phyloP scores from a whole-genome alignment of 2,797 vertebrate genomes.

The Otus scops region DNA sequence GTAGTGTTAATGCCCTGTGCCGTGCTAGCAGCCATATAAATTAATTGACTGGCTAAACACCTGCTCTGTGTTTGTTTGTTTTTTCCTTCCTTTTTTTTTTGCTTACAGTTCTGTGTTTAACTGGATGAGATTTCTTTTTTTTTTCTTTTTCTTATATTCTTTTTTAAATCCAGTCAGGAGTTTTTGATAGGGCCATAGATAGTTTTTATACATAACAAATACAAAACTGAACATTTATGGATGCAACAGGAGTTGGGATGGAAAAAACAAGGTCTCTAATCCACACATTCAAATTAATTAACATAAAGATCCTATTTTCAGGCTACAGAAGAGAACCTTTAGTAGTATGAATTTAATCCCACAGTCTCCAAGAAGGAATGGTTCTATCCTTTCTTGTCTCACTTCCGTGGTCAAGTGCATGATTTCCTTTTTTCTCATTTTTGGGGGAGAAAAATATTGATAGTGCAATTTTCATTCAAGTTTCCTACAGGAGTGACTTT shows the following conservation, averaged over 20 bases:
- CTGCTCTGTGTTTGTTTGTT: constrained; percentile 9
- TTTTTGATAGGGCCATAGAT: background rate
- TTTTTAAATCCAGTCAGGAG: background rate
- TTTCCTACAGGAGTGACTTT: background rate
- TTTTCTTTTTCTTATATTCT: background rate
- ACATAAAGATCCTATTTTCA: background rate
- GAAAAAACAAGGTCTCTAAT: background rate
- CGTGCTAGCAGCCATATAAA: background rate
- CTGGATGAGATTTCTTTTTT: background rate
- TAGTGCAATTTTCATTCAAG: background rate
- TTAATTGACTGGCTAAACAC: constrained; percentile 50
- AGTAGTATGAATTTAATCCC: background rate
- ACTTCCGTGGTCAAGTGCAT: background rate
- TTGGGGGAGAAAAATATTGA: background rate
- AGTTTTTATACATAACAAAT: background rate
- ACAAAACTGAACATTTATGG: background rate
- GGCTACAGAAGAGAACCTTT: background rate
- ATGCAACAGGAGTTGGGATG: background rate
- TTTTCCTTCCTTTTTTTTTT: background rate
- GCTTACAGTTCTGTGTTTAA: background rate
- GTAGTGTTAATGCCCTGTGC: constrained; percentile 53
- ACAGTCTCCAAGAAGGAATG: background rate
- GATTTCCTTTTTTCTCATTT: background rate
- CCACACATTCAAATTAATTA: background rate
- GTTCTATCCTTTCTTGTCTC: background rate